These are phyloP conservation scores for Polylopha cassiicola DNA, from an alignment of 2,888 invertebrate species.

Conservation along the genomic window DNA sequence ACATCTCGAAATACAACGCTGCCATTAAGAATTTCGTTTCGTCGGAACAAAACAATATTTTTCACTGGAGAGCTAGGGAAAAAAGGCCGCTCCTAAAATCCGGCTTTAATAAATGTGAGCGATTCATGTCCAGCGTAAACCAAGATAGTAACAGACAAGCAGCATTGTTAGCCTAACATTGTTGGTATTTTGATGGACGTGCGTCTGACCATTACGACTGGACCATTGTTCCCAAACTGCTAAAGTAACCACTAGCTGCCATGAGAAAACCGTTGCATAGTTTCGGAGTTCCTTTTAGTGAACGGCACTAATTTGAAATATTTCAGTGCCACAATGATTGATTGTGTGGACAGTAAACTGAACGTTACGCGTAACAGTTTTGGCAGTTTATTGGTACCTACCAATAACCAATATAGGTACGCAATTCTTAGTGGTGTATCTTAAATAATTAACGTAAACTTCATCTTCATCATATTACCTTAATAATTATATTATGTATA, in stretches of 20 bases:
- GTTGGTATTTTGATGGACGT: slow-evolving; percentile 63
- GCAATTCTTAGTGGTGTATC: too few species aligned
- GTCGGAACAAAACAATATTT: too few species aligned
- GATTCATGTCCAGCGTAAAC: slow-evolving; percentile 21
- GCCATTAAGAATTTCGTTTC: too few species aligned
- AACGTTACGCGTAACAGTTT: not conserved
- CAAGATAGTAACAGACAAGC: slow-evolving; percentile 30
- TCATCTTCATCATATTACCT: too few species aligned
- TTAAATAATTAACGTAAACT: too few species aligned
- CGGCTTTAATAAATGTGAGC: slow-evolving; percentile 22
- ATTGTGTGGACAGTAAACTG: slow-evolving; percentile 6
- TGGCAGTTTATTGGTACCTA: too few species aligned
- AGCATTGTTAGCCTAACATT: slow-evolving; percentile 44
- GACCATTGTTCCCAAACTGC: slow-evolving; percentile 50
- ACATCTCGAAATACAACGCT: too few species aligned
- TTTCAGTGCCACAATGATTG: slow-evolving; percentile 15
- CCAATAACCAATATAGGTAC: too few species aligned
- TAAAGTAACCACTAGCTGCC: slow-evolving; percentile 43
- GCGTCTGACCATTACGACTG: slow-evolving; percentile 56
- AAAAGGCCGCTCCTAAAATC: slow-evolving; percentile 13
- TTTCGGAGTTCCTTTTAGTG: slow-evolving; percentile 36
- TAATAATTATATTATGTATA: too few species aligned
- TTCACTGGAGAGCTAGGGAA: too few species aligned
- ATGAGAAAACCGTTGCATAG: slow-evolving; percentile 44
- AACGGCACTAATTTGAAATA: slow-evolving; percentile 24